Evolutionary conservation across 1,140 invertebrate genomes (phyloP).

Genomic region (Lanistes nyassanus): DNA sequence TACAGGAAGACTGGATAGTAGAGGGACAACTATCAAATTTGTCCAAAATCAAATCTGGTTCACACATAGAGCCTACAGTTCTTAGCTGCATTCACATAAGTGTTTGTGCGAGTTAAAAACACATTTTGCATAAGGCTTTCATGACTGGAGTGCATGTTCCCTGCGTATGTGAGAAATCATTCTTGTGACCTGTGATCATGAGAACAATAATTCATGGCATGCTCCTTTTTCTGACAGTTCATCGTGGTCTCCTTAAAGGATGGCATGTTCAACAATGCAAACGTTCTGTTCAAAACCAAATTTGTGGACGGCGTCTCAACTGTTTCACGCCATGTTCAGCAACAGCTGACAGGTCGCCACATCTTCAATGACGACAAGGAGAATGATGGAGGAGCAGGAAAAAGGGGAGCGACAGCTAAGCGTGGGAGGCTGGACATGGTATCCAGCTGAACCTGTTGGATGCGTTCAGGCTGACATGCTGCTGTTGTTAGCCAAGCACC

Average conservation of each 20-base stretch:
- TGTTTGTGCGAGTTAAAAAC: neutral
- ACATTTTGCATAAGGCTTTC: neutral
- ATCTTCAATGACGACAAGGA: slow-evolving; percentile 32
- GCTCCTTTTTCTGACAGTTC: slow-evolving; percentile 77
- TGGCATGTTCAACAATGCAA: slow-evolving; percentile 99
- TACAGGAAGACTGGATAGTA: too few relatives aligned
- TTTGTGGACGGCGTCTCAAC: slow-evolving; percentile 96
- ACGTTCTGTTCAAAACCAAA: slow-evolving; percentile 94
- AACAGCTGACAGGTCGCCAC: slow-evolving; percentile 21
- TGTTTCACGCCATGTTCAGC: slow-evolving; percentile 75
- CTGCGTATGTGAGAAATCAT: too few relatives aligned
- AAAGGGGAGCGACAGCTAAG: slow-evolving; percentile 17
- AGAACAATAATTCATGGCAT: neutral
- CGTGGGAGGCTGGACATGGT: neutral
- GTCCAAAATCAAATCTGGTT: too few relatives aligned
- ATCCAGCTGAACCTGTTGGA: neutral
- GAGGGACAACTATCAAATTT: too few relatives aligned
- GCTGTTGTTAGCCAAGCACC: neutral
- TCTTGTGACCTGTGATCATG: too few relatives aligned
- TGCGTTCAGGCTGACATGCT: neutral
- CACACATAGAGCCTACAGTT: too few relatives aligned
- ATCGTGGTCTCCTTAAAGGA: slow-evolving; percentile 99
- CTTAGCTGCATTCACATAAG: neutral
- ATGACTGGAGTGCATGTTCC: too few relatives aligned
- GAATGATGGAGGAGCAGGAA: slow-evolving; percentile 24